A percentile compares a stretch with the other conserved stretches of the same genome.
Evolutionary conservation across 2,797 vertebrate species (phyloP).

Genomic region (Smutsia gigantea): DNA sequence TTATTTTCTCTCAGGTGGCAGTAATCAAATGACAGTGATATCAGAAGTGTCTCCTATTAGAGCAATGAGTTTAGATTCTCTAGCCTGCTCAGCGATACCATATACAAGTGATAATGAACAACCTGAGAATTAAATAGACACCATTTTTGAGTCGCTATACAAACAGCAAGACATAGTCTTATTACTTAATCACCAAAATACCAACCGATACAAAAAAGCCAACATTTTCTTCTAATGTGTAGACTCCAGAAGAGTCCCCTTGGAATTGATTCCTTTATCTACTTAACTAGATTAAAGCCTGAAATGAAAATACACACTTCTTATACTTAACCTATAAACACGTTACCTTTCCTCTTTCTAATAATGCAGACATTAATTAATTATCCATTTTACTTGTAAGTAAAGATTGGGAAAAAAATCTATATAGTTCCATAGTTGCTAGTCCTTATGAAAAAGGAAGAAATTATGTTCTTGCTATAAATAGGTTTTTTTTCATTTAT

Average conservation of each 20-base stretch:
- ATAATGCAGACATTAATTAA: slow-evolving; percentile 43
- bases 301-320: slow-evolving; percentile 40
- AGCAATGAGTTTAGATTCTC: background rate
- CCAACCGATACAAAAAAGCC: slow-evolving; percentile 32
- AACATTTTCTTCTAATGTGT: slow-evolving; percentile 33
- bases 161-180: slow-evolving; percentile 47
- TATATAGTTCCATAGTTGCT: background rate
- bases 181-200: slow-evolving; percentile 69
- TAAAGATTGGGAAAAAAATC: background rate
- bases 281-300: slow-evolving; percentile 20
- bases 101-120: slow-evolving; percentile 37
- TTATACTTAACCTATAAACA: background rate
- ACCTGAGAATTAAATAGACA: background rate
- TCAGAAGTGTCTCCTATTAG: slow-evolving; percentile 58
- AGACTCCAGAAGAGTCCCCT: slow-evolving; percentile 19
- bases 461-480: background rate
- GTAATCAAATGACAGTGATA: slow-evolving; percentile 68
- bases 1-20: slow-evolving; percentile 76
- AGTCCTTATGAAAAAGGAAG: background rate
- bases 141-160: slow-evolving; percentile 62
- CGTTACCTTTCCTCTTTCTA: background rate
- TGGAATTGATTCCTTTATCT: slow-evolving; percentile 46
- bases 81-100: slow-evolving; percentile 41
- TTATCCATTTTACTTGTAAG: slow-evolving; percentile 60
- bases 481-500: background rate